These are phyloP conservation scores for Gobionotothen gibberifrons DNA, from an alignment of 2,797 vertebrate species.

Conservation along the genomic window DNA sequence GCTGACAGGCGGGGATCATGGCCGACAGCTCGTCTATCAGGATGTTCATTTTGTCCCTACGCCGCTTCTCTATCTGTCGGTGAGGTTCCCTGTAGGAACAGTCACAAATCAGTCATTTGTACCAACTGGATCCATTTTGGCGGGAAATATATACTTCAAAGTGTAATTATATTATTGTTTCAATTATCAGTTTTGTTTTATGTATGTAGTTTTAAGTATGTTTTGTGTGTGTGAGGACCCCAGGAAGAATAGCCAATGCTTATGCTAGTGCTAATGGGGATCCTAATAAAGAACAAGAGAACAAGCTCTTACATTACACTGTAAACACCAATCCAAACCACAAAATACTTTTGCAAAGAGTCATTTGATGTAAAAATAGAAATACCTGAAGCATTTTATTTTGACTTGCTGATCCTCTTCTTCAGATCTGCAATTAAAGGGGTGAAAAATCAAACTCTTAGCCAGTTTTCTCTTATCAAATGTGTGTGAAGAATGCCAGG, in stretches of 20 bases:
- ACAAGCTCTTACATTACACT: neutral
- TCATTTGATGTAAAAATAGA: neutral
- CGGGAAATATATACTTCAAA: too few relatives aligned
- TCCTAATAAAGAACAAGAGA: too few relatives aligned
- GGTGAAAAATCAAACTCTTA: neutral
- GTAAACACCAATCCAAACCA: neutral
- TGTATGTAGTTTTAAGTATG: too few relatives aligned
- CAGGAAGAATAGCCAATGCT: too few relatives aligned
- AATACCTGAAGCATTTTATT: conserved; percentile 80
- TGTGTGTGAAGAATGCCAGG: neutral
- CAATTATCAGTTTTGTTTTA: too few relatives aligned
- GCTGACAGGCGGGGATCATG: conserved; percentile 93
- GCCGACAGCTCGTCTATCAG: conserved; percentile 94
- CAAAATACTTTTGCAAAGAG: neutral
- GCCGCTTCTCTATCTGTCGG: conserved; percentile 93
- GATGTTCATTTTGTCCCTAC: conserved; percentile 95
- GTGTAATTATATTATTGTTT: too few relatives aligned
- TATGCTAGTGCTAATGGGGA: too few relatives aligned
- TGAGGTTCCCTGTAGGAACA: conserved; percentile 89
- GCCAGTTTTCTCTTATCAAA: neutral
- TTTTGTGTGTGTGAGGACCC: too few relatives aligned
- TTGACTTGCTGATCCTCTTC: conserved; percentile 78
- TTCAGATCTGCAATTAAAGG: conserved; percentile 67
- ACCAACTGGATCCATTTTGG: neutral
- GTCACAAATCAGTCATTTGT: neutral